These are phyloP conservation scores for Rhadinocentrus ornatus DNA, from an alignment of 2,797 vertebrate genomes.

Conservation along the genomic window DNA sequence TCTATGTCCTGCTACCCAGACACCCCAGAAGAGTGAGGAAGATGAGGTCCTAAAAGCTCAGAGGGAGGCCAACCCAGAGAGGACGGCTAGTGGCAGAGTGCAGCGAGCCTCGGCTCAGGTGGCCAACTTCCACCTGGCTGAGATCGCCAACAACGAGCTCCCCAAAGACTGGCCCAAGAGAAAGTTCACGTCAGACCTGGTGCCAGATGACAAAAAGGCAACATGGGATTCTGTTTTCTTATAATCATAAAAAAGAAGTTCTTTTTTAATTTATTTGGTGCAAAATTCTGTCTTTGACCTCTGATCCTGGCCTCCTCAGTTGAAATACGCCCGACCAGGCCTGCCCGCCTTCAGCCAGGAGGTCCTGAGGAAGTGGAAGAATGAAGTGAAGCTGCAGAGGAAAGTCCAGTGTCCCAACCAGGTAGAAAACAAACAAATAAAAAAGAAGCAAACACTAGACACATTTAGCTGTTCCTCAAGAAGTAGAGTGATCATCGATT, in stretches of 20 bases:
- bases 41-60: constrained; percentile 67
- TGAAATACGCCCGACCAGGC: constrained; percentile 93
- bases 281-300: neutral
- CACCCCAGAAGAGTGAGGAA: constrained; percentile 62
- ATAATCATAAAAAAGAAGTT: too few relatives aligned
- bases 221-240: neutral
- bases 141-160: constrained; percentile 91
- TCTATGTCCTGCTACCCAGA: constrained; percentile 65
- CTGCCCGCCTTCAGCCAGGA: constrained; percentile 94
- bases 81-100: constrained; percentile 85
- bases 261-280: neutral
- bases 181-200: constrained; percentile 93
- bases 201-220: constrained; percentile 94
- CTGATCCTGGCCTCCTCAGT: constrained; percentile 62
- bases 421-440: constrained; percentile 77
- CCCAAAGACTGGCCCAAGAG: constrained; percentile 95
- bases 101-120: constrained; percentile 92
- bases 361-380: constrained; percentile 94
- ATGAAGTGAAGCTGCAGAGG: constrained; percentile 92
- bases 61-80: constrained; percentile 75
- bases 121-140: constrained; percentile 92
- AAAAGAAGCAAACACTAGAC: too few relatives aligned
- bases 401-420: constrained; percentile 94
- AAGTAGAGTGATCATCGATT: too few relatives aligned
- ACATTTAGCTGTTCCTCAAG: too few relatives aligned